Conservation (phyloP, 2,113 vertebrate species). For the Ctenodactylus gundi region DNA sequence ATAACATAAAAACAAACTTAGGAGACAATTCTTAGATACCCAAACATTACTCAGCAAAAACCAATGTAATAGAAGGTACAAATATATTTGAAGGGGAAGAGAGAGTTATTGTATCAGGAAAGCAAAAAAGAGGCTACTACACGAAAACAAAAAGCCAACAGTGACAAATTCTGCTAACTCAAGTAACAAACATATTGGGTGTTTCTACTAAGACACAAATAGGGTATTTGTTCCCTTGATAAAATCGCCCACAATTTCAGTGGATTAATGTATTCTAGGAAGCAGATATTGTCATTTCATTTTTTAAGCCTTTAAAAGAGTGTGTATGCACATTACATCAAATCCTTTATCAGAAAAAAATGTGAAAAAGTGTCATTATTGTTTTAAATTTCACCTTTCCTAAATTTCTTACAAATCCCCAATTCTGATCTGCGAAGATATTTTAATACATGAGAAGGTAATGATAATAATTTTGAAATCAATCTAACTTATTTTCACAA, state of each 20-base stretch:
- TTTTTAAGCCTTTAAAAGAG: neutral
- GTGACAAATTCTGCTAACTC: too few relatives aligned
- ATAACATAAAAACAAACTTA: neutral
- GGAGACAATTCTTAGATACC: neutral
- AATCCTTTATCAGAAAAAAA: neutral
- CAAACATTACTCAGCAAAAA: neutral
- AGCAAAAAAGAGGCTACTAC: neutral
- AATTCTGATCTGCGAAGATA: neutral
- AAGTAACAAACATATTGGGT: neutral
- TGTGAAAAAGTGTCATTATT: neutral
- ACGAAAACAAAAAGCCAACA: neutral
- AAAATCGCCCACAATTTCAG: neutral
- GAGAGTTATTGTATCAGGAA: neutral
- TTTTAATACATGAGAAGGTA: neutral
- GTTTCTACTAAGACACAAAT: neutral
- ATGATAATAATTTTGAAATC: neutral
- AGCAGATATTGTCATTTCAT: neutral
- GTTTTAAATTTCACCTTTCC: neutral
- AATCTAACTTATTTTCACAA: conserved; percentile 39
- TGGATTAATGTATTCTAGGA: neutral
- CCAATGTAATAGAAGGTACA: neutral
- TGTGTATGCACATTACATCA: neutral
- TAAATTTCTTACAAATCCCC: neutral
- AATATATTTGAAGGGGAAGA: neutral
- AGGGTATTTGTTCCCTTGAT: neutral